Base-by-base conservation (phyloP, 2,888 invertebrate species). In the Netelia melanura region DNA sequence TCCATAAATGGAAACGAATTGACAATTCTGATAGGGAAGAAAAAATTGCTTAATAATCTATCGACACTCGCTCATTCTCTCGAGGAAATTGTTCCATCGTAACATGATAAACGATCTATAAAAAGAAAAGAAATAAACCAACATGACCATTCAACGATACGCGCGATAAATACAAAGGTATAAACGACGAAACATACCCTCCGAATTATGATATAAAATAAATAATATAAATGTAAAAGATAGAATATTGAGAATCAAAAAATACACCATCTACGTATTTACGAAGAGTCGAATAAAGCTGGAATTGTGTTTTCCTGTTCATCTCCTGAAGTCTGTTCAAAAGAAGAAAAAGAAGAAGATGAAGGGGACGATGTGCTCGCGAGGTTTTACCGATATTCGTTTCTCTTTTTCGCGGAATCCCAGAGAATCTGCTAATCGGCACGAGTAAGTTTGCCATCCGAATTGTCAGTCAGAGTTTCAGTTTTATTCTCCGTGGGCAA, bases 401-500 rank as follows among this genome's bases (percentile, higher is more conserved):
- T 67, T 38, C 14, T 74, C 65, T 48, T 38, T 56, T 43, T 64
- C 61, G 56, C 3, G 56, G 56, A 21, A 48, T 70, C 72, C 23
- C n/a, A 21, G 38, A 67, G 25, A 38, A 43, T 62, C 61, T 38
- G 58, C 82, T 85, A 87, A 78, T 88, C 86, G 58, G 79, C 79
- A 43, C 71, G 65, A 62, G 68, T 78, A 17, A 84, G 38, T 14
- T 62, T 48, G 48, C 81, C 68, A 17, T 82, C 86, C 14, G 72
- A 17, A 25, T 74, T 82, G 2, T 58, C 21, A 48, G 54, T 79
- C 23, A 65, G 56, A 44, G 83, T 61, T 44, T 83, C 14, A 48
- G 48, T 48, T 48, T 48, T 81, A 17, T 82, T 54, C 10, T 86
- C 83, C 44, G 81, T 64, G 2, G 78, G 30, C 14, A 83, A 65